A percentile compares a stretch with the other conserved stretches of the same genome.
Conservation (phyloP, 1,140 invertebrate species). For the Drosophila subobscura region DNA sequence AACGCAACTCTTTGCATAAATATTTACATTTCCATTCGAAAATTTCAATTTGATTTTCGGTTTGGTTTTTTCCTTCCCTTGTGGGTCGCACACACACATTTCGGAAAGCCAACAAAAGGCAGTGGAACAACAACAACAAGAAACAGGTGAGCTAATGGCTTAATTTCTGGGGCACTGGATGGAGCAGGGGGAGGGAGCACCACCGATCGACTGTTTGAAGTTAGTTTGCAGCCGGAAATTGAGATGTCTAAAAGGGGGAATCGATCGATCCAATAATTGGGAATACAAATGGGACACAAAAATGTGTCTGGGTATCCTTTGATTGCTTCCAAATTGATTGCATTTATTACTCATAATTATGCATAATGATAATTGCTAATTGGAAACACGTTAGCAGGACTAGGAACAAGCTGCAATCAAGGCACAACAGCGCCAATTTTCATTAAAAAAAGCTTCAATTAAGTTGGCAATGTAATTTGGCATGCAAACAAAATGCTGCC, state of each 20-base stretch:
- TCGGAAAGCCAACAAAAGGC: constrained; percentile 53
- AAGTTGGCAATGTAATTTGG: constrained; percentile 79
- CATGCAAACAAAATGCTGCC: constrained; percentile 76
- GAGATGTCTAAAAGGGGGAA: constrained; percentile 39
- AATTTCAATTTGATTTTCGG: constrained; percentile 77
- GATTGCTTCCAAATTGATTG: no score
- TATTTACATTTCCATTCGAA: constrained; percentile 79
- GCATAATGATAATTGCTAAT: constrained; percentile 32
- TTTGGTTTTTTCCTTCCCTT: constrained; percentile 28
- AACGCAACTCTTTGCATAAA: constrained; percentile 59
- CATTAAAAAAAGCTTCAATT: constrained; percentile 81
- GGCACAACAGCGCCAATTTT: constrained; percentile 55
- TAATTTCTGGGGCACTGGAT: constrained; percentile 27
- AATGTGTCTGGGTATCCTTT: not conserved
- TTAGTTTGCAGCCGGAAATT: constrained; percentile 40
- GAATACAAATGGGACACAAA: constrained; percentile 12
- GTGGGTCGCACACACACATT: constrained; percentile 56
- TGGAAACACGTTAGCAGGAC: constrained; percentile 24
- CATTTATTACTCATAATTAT: no score
- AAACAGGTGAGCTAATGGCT: constrained; percentile 53
- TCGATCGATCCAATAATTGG: constrained; percentile 12
- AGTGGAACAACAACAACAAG: constrained; percentile 26
- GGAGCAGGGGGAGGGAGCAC: constrained; percentile 1
- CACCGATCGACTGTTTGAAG: constrained; percentile 40
- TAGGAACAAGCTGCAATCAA: constrained; percentile 13